Evolutionary conservation across 2,888 invertebrate genomes (phyloP).

Genomic region (Selenia dentaria): DNA sequence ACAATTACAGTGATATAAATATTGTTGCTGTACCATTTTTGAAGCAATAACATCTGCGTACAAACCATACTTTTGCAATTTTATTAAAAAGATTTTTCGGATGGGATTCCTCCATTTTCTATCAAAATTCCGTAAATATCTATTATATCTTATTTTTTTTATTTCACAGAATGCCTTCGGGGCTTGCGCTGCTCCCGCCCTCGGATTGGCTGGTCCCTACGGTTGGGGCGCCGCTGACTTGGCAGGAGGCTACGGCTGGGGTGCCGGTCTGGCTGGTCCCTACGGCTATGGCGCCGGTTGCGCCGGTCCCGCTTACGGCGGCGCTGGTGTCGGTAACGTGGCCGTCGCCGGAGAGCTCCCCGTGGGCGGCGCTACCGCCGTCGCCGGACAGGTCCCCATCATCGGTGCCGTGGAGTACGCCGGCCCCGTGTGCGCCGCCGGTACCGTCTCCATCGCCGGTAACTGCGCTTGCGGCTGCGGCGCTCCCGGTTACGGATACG

Average conservation of each 20-base stretch:
- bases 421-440: slow-evolving; percentile 43
- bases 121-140: background rate
- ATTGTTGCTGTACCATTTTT: no score
- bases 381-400: slow-evolving; percentile 40
- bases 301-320: slow-evolving; percentile 15
- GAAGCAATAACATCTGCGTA: no score
- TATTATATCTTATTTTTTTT: background rate
- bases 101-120: no score
- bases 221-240: background rate
- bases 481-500: slow-evolving; percentile 8
- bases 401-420: slow-evolving; percentile 48
- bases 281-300: slow-evolving; percentile 6
- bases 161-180: background rate
- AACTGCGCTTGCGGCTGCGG: slow-evolving; percentile 7
- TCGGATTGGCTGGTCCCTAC: background rate
- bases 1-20: no score
- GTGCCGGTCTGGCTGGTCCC: slow-evolving; percentile 9
- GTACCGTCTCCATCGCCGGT: slow-evolving; percentile 31
- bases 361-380: no score
- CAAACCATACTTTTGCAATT: no score
- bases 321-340: slow-evolving; percentile 2
- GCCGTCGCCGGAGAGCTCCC: no score
- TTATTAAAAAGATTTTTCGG: no score
- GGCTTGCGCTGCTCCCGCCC: background rate
- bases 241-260: slow-evolving; percentile 4